Evolutionary conservation across 1,140 invertebrate genomes (phyloP).

Genomic region (Antheraea pernyi): DNA sequence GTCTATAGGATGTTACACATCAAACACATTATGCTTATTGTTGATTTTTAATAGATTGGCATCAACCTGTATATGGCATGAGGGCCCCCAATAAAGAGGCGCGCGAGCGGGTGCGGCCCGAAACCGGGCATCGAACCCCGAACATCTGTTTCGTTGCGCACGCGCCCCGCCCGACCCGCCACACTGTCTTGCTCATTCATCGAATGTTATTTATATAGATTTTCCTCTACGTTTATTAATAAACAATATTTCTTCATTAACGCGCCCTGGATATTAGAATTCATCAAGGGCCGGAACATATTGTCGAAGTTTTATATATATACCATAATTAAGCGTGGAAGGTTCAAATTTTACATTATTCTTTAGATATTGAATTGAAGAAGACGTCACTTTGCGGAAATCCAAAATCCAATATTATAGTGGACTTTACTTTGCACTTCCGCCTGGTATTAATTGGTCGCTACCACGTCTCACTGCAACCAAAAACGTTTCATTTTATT

Average conservation of each 20-base stretch:
- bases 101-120: slow-evolving; percentile 36
- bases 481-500: too few relatives aligned
- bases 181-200: slow-evolving; percentile 9
- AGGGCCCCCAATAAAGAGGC: slow-evolving; percentile 45
- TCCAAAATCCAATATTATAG: too few relatives aligned
- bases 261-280: neutral
- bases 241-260: neutral
- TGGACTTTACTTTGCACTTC: too few relatives aligned
- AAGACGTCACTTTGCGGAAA: too few relatives aligned
- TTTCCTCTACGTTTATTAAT: neutral
- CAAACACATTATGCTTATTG: neutral
- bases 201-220: slow-evolving; percentile 11
- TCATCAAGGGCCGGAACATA: neutral
- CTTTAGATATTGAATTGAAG: too few relatives aligned
- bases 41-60: too few relatives aligned
- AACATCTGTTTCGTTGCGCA: slow-evolving; percentile 57
- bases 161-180: slow-evolving; percentile 28
- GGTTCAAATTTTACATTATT: neutral
- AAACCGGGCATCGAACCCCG: slow-evolving; percentile 60
- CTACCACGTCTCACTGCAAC: too few relatives aligned
- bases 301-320: neutral
- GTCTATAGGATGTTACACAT: too few relatives aligned
- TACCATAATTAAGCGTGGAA: neutral
- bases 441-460: too few relatives aligned
- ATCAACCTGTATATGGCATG: slow-evolving; percentile 37